Evolutionary conservation across 2,113 vertebrate species (phyloP).

Genomic region (Leiothrix lutea): DNA sequence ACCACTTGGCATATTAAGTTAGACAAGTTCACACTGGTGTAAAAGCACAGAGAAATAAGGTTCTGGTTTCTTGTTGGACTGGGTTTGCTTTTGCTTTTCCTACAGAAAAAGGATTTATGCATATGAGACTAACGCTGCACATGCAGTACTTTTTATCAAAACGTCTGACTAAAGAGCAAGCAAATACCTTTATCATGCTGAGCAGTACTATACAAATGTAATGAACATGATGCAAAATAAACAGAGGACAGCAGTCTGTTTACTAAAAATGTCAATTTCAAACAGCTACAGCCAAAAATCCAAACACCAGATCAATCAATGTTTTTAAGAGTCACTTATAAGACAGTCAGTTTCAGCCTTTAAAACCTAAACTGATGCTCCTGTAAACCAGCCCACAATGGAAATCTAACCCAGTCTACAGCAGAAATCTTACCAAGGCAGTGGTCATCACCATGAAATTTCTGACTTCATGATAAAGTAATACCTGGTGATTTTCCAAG

Average conservation of each 20-base stretch:
- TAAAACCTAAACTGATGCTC: not conserved
- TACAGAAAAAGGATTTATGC: not conserved
- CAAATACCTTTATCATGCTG: not conserved
- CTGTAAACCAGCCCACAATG: not conserved
- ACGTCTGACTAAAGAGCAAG: not conserved
- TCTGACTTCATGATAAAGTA: not conserved
- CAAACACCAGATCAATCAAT: not conserved
- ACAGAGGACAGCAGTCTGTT: not conserved
- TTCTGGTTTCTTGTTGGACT: not conserved
- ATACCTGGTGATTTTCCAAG: not conserved
- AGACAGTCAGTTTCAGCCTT: not conserved
- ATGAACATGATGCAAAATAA: not conserved
- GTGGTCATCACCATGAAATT: not conserved
- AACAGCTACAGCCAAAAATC: not conserved
- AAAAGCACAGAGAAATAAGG: not conserved
- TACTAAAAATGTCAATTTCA: not conserved
- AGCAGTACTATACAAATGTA: not conserved
- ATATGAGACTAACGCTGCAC: accelerated
- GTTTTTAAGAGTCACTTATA: not conserved
- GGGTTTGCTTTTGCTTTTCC: not conserved
- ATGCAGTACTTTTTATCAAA: not conserved
- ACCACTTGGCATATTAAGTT: not conserved
- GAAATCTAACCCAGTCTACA: not conserved
- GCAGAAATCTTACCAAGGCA: not conserved
- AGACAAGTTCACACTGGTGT: not conserved